Base-by-base conservation (phyloP, 1,140 invertebrate species). In the Cotesia typhae region DNA sequence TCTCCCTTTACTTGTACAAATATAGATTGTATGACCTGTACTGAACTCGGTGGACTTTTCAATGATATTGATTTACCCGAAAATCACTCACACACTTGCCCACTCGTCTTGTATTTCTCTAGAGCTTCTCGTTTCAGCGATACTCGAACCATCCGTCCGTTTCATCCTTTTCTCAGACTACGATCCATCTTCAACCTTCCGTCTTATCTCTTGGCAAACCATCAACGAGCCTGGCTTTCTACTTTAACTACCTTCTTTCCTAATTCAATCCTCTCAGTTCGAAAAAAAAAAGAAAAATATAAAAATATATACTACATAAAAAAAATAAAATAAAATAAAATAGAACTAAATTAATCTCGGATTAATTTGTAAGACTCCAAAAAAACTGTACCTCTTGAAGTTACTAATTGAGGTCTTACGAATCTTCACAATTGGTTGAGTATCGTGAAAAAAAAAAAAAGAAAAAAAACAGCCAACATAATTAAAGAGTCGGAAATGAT, bases 41-140 rank as follows among this genome's bases (percentile, higher is more conserved):
- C 28, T 28, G 63, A 79, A 80, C 73, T 76, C 78, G 20, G 70
- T 70, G 67, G 76, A 78, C 81, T 77, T 82, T 78, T 78, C 68
- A 81, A 72, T 68, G 65, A 36, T 80, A 81, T 82, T 75, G 76
- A 83, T 80, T 76, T 47, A 51, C 37, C 59, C 55, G 37, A 9
- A 36, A 52, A 57, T 36, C 53, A n/a, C n/a, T 28, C n/a, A 52
- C 28, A 55, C 36, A 65, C 35, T 35, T 10, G 53, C 63, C 28
- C 51, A 28, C 51, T 37, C 37, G 7, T 67, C n/a, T 55, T 67
- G 17, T n/a, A 67, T 55, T 67, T 67, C 51, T 55, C 20, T 35
- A 14, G 10, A n/a, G 10, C 38, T 35, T 51, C n/a, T 67, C 64
- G 47, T 67, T 67, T 67, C 51, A 51, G 6, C 38, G 61, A 71